A percentile compares a stretch with the other conserved stretches of the same genome.
These are phyloP conservation scores for Norana najaformis DNA, from an alignment of 2,888 invertebrate species.

Conservation along the genomic window DNA sequence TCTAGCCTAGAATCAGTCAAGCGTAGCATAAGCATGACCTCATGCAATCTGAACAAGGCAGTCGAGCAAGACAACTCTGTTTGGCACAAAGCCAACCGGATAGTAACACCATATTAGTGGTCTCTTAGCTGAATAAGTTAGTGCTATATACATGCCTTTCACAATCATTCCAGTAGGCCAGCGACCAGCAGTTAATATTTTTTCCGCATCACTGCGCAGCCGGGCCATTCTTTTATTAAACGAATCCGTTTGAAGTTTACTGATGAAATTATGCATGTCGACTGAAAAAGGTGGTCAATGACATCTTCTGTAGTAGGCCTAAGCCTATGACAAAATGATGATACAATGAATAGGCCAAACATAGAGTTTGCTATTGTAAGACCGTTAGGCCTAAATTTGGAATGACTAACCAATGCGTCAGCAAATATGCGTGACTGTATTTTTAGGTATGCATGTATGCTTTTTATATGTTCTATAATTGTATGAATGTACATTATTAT, in stretches of 20 bases:
- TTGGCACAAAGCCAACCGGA: background rate
- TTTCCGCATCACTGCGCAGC: background rate
- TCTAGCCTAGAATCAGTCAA: background rate
- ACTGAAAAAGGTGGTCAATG: background rate
- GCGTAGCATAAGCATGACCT: background rate
- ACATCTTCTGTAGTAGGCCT: background rate
- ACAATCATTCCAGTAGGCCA: background rate
- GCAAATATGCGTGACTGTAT: background rate
- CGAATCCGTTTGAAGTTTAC: background rate
- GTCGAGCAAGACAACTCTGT: background rate
- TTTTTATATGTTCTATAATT: background rate
- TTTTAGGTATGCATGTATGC: background rate
- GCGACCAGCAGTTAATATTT: background rate
- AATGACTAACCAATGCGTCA: constrained; percentile 13
- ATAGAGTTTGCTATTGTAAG: background rate
- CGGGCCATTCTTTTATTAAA: background rate
- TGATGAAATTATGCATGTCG: background rate
- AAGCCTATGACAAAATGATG: background rate
- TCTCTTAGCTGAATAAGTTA: background rate
- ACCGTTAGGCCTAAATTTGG: background rate
- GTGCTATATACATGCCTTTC: background rate
- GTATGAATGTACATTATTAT: too few species aligned
- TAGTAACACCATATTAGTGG: background rate
- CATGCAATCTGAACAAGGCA: background rate
- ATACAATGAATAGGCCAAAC: background rate